Percentiles rank a stretch among this genome's conserved stretches.
Evolutionary conservation across 2,888 invertebrate species (phyloP).

Genomic region (Bellardia bayeri): DNA sequence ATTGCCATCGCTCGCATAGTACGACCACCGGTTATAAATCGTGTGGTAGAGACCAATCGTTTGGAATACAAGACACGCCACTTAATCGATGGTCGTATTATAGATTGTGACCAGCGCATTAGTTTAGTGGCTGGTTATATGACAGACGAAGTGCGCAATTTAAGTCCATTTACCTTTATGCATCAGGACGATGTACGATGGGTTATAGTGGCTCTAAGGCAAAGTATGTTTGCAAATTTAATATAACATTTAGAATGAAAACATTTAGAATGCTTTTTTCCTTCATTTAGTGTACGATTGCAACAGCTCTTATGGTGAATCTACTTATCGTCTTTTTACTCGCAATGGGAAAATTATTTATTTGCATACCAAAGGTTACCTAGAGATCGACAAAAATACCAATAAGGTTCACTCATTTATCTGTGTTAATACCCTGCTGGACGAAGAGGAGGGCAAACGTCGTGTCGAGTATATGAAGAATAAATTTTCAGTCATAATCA

Average conservation of each 20-base stretch:
- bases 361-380: slow-evolving; percentile 92
- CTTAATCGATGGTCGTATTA: slow-evolving; percentile 93
- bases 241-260: background rate
- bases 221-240: slow-evolving; percentile 87
- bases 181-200: slow-evolving; percentile 95
- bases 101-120: slow-evolving; percentile 95
- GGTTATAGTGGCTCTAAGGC: slow-evolving; percentile 93
- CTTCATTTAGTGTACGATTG: slow-evolving; percentile 90
- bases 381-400: slow-evolving; percentile 91
- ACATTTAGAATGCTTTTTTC: background rate
- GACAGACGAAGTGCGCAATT: slow-evolving; percentile 94
- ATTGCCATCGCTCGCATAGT: slow-evolving; percentile 90
- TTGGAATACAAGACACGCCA: slow-evolving; percentile 96
- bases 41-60: slow-evolving; percentile 88
- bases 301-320: slow-evolving; percentile 92
- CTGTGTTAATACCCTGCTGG: slow-evolving; percentile 92
- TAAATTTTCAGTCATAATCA: slow-evolving; percentile 89
- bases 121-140: slow-evolving; percentile 95
- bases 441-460: slow-evolving; percentile 89
- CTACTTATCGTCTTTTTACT: slow-evolving; percentile 93
- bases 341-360: slow-evolving; percentile 94
- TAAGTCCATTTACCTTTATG: slow-evolving; percentile 95
- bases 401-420: slow-evolving; percentile 93
- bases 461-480: slow-evolving; percentile 92
- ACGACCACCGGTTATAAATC: slow-evolving; percentile 89